Percentiles rank a stretch among this genome's conserved stretches.
Evolutionary conservation across 2,113 vertebrate species (phyloP).

Genomic region (Nothobranchius kuhntae): DNA sequence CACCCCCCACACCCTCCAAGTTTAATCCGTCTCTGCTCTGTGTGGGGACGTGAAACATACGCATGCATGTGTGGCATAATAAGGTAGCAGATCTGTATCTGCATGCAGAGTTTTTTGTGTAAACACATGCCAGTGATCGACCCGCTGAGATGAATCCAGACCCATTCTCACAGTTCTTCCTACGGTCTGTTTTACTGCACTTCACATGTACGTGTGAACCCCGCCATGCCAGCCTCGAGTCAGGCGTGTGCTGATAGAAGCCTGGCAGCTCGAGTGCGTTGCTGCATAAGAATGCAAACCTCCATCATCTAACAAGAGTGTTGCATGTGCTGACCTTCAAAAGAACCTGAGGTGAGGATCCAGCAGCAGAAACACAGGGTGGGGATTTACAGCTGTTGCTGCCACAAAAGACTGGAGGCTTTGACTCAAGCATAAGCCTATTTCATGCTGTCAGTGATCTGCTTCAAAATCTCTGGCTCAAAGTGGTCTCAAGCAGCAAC

Average conservation of each 20-base stretch:
- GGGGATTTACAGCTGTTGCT: constrained; percentile 55
- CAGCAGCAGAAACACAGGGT: constrained; percentile 28
- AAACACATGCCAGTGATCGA: constrained; percentile 69
- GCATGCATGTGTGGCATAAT: too few relatives aligned
- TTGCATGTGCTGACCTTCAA: constrained; percentile 40
- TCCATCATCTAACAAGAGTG: constrained; percentile 29
- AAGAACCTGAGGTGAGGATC: constrained; percentile 38
- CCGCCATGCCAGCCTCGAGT: constrained; percentile 25
- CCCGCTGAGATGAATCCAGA: constrained; percentile 64
- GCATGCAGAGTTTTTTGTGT: constrained; percentile 50
- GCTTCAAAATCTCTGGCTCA: constrained; percentile 36
- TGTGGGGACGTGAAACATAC: too few relatives aligned
- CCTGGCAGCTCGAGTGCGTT: constrained; percentile 30
- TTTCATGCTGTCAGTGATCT: constrained; percentile 49
- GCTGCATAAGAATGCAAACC: constrained; percentile 29
- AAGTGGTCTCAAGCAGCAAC: constrained; percentile 36
- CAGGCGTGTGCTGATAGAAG: constrained; percentile 16
- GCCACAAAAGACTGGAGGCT: constrained; percentile 49
- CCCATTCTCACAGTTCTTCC: constrained; percentile 49
- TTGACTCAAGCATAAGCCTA: constrained; percentile 52
- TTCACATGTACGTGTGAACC: constrained; percentile 46
- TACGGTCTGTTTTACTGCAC: constrained; percentile 32
- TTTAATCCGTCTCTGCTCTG: constrained; percentile 47
- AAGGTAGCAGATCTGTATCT: too few relatives aligned
- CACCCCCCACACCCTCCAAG: constrained; percentile 8